phyloP scores from a whole-genome alignment of 2,113 vertebrate genomes.

The Phalacrocorax pelagicus region DNA sequence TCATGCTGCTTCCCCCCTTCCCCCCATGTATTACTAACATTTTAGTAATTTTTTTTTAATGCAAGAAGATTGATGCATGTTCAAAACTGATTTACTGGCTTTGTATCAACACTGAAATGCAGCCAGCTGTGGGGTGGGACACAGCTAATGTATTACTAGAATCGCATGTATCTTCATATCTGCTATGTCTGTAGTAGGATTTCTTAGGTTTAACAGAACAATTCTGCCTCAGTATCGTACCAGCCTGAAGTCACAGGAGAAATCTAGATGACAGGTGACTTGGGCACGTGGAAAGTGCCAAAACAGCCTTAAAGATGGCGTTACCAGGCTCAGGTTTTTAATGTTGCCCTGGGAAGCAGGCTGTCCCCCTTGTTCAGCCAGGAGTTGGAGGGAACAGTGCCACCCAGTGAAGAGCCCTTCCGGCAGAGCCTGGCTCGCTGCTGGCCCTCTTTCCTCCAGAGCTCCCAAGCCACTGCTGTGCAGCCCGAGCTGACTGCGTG shows the following conservation, averaged over 20 bases:
- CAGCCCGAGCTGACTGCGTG: not conserved
- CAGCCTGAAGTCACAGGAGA: not conserved
- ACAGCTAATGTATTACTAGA: not conserved
- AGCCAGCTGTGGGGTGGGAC: not conserved
- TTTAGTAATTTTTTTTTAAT: not conserved
- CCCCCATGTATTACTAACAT: not conserved
- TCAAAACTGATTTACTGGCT: not conserved
- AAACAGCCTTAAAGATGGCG: not conserved
- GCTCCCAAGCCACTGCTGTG: not conserved
- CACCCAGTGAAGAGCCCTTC: not conserved
- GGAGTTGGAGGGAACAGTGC: not conserved
- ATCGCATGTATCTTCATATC: not conserved
- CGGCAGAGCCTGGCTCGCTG: not conserved
- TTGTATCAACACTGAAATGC: not conserved
- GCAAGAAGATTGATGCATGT: not conserved
- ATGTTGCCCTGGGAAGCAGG: not conserved
- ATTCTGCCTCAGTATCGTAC: not conserved
- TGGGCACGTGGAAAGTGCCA: not conserved
- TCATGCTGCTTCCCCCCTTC: not conserved
- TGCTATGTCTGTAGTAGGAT: not conserved
- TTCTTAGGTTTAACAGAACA: not conserved
- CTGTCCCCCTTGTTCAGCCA: too few relatives aligned
- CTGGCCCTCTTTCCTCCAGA: not conserved
- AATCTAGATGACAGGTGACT: not conserved
- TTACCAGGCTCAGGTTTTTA: not conserved